phyloP scores from a whole-genome alignment of 2,888 invertebrate species.

The Lissocephala sabroskyi region DNA sequence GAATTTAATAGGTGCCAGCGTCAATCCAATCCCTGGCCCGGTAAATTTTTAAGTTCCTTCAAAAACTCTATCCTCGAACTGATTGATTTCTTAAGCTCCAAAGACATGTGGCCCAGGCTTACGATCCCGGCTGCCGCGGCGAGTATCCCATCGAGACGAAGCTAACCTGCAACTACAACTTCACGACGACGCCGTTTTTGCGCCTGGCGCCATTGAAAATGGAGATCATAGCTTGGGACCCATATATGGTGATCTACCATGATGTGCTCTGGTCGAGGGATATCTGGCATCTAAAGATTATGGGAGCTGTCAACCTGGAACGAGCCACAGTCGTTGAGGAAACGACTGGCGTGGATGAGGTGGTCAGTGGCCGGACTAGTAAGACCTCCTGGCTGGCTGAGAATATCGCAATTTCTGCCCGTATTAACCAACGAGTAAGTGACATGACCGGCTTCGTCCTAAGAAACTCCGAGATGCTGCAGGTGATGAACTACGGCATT shows the following conservation, averaged over 20 bases:
- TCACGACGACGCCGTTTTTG: background rate
- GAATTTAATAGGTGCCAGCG: too few species aligned
- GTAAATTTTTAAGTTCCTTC: too few species aligned
- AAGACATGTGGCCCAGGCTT: too few species aligned
- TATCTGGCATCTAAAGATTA: background rate
- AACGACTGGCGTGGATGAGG: background rate
- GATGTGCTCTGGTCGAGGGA: background rate
- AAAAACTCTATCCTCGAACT: too few species aligned
- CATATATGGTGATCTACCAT: conserved; percentile 3
- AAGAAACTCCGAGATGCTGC: background rate
- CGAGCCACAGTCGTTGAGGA: background rate
- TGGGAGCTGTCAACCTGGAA: background rate
- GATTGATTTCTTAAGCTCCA: too few species aligned
- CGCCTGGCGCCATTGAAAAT: background rate
- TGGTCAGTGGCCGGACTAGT: background rate
- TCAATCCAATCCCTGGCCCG: too few species aligned
- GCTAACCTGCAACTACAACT: background rate
- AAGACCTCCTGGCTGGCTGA: background rate
- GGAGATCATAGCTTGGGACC: background rate
- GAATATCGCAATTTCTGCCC: background rate
- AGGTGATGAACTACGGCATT: background rate
- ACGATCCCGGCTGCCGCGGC: background rate
- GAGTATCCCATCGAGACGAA: background rate
- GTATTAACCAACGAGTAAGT: background rate
- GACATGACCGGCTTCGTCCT: background rate